Evolutionary conservation across 1,140 invertebrate species (phyloP).

Genomic region (Drosophila ogumai): DNA sequence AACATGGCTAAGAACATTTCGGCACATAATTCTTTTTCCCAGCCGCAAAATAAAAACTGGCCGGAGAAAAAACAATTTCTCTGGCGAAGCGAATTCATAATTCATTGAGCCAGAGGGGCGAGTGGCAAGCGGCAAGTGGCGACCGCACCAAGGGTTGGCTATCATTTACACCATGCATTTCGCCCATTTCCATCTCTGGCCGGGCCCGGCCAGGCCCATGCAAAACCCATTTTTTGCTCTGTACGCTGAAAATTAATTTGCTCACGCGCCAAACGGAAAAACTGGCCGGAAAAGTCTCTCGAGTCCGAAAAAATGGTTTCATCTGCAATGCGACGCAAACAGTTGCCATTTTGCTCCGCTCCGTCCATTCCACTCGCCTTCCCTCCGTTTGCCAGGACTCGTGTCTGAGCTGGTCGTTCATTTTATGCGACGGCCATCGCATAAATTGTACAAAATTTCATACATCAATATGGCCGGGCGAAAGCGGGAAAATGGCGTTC

Average conservation of each 20-base stretch:
- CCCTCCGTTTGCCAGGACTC: conserved; percentile 27
- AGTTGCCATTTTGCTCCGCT: conserved; percentile 38
- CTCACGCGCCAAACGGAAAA: conserved; percentile 66
- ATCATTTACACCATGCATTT: conserved; percentile 64
- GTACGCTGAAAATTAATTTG: conserved; percentile 65
- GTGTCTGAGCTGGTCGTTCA: conserved; percentile 52
- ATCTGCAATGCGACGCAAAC: conserved; percentile 65
- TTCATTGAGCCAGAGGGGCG: conserved; percentile 53
- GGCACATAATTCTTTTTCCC: conserved; percentile 60
- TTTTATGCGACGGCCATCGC: conserved; percentile 60
- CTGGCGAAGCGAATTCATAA: conserved; percentile 59
- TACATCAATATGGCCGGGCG: conserved; percentile 44
- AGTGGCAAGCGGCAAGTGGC: conserved; percentile 24
- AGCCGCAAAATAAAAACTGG: conserved; percentile 59
- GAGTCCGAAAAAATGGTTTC: conserved; percentile 52
- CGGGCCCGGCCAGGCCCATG: conserved; percentile 21
- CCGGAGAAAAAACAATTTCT: conserved; percentile 37
- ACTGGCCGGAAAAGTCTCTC: conserved; percentile 32
- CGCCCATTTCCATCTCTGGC: conserved; percentile 47
- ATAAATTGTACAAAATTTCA: conserved; percentile 62
- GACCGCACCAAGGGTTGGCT: conserved; percentile 51
- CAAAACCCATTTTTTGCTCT: conserved; percentile 57
- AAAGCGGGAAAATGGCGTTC: conserved; percentile 20
- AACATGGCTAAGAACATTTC: conserved; percentile 64
- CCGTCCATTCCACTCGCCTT: conserved; percentile 6